Conservation (phyloP, 2,113 vertebrate genomes). For the Uropsilus gracilis region DNA sequence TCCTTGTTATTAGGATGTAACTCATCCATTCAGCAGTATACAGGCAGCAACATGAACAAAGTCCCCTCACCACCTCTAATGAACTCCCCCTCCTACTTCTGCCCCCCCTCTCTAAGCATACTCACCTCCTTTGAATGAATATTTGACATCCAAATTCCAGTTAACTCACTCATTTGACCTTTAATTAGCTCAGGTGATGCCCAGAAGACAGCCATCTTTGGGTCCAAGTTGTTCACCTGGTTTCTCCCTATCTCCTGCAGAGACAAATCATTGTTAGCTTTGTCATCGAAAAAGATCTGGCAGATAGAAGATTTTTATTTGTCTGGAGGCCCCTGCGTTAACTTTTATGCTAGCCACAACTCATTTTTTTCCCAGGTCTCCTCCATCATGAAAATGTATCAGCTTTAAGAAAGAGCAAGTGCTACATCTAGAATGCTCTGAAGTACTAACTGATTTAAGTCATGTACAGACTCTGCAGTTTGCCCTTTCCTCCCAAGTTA, state of each 20-base stretch:
- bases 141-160: neutral
- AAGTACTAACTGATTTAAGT: slow-evolving; percentile 53
- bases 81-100: neutral
- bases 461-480: neutral
- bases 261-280: neutral
- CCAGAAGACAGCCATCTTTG: neutral
- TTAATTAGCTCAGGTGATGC: neutral
- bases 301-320: slow-evolving; percentile 2
- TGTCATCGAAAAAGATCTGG: neutral
- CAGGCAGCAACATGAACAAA: rapidly evolving
- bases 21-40: rapidly evolving
- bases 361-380: neutral
- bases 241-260: neutral
- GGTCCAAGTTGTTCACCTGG: neutral
- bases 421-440: neutral
- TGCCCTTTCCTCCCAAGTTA: slow-evolving; percentile 20
- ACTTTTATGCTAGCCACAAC: slow-evolving; percentile 39
- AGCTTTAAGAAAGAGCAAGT: slow-evolving; percentile 25
- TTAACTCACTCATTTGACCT: neutral
- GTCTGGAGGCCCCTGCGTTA: neutral
- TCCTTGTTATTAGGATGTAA: too few relatives aligned
- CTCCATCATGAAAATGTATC: slow-evolving; percentile 31
- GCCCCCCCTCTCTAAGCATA: neutral
- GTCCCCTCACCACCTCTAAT: neutral
- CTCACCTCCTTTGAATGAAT: neutral